These are phyloP conservation scores for Pentamera pediparva DNA, from an alignment of 53 echinoderm and acorn worm genomes.

Conservation along the genomic window DNA sequence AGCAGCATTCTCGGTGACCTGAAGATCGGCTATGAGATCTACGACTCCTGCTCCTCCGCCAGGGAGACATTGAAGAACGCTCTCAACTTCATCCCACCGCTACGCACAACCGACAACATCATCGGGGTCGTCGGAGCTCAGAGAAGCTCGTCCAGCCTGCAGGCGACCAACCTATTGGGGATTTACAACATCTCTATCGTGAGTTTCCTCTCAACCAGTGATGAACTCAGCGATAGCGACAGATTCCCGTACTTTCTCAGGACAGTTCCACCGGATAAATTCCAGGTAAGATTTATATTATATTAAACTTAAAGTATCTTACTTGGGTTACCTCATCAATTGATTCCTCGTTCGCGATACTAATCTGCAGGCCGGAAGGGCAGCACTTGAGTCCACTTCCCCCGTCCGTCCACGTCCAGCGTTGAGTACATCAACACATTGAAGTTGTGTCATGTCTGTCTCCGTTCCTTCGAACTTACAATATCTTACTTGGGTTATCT, in stretches of 20 bases:
- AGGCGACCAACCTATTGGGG: conserved; percentile 82
- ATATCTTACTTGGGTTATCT: too few species aligned
- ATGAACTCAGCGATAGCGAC: conserved; percentile 68
- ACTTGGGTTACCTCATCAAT: too few species aligned
- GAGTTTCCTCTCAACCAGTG: conserved; percentile 81
- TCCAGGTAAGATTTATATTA: conserved; percentile 69
- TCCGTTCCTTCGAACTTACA: too few species aligned
- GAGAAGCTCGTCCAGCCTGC: conserved; percentile 76
- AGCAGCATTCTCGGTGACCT: conserved; percentile 49
- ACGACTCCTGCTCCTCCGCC: conserved; percentile 74
- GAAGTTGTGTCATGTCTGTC: too few species aligned
- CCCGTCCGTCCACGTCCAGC: too few species aligned
- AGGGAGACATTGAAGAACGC: conserved; percentile 57
- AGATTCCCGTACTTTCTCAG: conserved; percentile 79
- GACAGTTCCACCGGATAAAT: conserved; percentile 84
- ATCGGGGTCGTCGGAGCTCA: conserved; percentile 83
- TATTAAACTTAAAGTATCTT: too few species aligned
- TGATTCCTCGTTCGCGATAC: too few species aligned
- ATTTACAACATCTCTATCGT: conserved; percentile 74
- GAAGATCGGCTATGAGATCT: conserved; percentile 79
- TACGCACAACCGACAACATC: conserved; percentile 35
- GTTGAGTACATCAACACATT: too few species aligned
- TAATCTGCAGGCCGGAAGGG: too few species aligned
- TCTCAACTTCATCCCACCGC: conserved; percentile 66
- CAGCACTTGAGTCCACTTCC: too few species aligned